Evolutionary conservation across 2,113 vertebrate genomes (phyloP).

Genomic region (Morone saxatilis): DNA sequence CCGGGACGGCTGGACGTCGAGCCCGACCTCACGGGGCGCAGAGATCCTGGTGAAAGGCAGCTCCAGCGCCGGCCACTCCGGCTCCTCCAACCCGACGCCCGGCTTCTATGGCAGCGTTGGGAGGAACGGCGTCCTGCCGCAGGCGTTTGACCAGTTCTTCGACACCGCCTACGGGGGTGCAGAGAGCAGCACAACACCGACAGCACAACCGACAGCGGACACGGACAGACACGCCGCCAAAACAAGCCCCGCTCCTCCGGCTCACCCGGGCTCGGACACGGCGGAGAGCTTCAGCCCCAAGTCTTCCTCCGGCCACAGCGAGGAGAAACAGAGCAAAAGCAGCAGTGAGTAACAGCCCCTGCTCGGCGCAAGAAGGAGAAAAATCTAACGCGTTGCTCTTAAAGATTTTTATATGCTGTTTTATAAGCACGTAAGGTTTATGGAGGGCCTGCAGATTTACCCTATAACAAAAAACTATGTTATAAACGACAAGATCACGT

Average conservation of each 20-base stretch:
- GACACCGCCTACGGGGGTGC: constrained; percentile 93
- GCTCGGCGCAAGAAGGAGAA: constrained; percentile 83
- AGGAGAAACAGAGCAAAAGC: constrained; percentile 91
- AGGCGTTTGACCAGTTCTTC: constrained; percentile 99
- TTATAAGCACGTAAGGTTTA: constrained; percentile 99
- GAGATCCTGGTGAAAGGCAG: constrained; percentile 94
- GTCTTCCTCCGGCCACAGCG: constrained; percentile 96
- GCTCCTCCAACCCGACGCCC: constrained; percentile 88
- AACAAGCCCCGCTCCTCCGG: constrained; percentile 85
- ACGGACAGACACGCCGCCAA: constrained; percentile 87
- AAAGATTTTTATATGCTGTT: constrained; percentile 99
- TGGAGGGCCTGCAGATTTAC: constrained; percentile 97
- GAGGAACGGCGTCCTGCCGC: constrained; percentile 96
- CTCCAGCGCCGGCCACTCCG: constrained; percentile 89
- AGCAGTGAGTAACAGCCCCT: constrained; percentile 88
- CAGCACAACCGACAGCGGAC: constrained; percentile 83
- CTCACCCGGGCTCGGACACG: constrained; percentile 89
- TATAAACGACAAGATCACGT: constrained; percentile 99
- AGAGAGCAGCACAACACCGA: constrained; percentile 84
- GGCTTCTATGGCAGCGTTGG: constrained; percentile 94
- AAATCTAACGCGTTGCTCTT: constrained; percentile 92
- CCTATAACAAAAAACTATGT: constrained; percentile 98
- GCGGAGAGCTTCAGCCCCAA: constrained; percentile 94
- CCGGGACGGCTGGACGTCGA: constrained; percentile 90
- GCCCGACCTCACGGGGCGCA: constrained; percentile 88